Base-by-base conservation (phyloP, 2,113 vertebrate genomes). In the Columba janthina region DNA sequence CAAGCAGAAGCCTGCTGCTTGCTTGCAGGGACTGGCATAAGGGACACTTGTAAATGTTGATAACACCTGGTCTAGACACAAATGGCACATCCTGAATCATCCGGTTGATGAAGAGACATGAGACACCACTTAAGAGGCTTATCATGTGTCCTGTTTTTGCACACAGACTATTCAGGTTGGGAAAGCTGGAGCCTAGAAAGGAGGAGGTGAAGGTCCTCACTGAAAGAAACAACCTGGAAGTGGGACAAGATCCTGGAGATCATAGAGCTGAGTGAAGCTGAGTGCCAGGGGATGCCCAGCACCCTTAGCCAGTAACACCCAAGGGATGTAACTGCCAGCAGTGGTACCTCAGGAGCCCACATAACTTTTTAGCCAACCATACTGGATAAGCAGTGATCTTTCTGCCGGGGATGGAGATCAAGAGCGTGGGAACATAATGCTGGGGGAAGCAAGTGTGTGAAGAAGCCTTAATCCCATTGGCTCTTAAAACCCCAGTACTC, bases 361-460 rank as follows among this genome's bases (percentile, higher is more conserved):
- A 0, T 16, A 28, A 50, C 28, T 50, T 76, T 62, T 62, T 61
- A 7, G 28, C 42, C 44, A 62, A 29, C 14, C 1, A 0, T 18
- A 9, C 22, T 13, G n/a, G 34, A 18, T 26, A 19, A 54, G 40
- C 22, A 62, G 56, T 40, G 44, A 54, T 9, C 3, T 58, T 32
- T 12, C 8, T 79, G 36, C 34, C 58, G 24, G 28, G 19, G 19
- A 54, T 0, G 0, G 15, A 62, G 14, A 10, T 12, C 2, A 3
- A 38, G 18, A 75, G 5, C 4, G 7, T 64, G 15, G 36, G 19
- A 77, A 6, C 4, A 7, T 36, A 44, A 26, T 21, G 29, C 29
- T 60, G 21, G 2, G 6, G 32, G 3, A 84, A 80, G 31, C 1
- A 4, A 51, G 14, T 15, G 12, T 15, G 3, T 8, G 22, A 81